Conservation (phyloP, 2,797 vertebrate species). For the Thamnophis elegans region DNA sequence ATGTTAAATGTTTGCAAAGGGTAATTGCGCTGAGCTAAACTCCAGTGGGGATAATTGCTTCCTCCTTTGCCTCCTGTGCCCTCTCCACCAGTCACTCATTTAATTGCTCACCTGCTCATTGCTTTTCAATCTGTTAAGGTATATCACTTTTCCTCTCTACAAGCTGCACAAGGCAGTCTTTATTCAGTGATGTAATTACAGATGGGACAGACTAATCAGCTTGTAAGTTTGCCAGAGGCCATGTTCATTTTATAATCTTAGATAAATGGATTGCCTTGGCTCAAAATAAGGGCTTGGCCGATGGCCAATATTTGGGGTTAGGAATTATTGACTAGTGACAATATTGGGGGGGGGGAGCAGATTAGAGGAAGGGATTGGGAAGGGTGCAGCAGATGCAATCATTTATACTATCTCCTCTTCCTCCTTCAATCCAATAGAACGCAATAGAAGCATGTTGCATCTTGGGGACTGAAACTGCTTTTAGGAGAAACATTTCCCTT, state of each 20-base stretch:
- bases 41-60: slow-evolving; percentile 12
- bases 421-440: not conserved
- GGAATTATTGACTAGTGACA: not conserved
- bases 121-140: slow-evolving; percentile 25
- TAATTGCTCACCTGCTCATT: slow-evolving; percentile 25
- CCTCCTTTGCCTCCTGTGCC: not conserved
- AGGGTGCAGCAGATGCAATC: not conserved
- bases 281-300: not conserved
- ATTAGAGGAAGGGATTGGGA: not conserved
- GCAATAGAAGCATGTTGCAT: not conserved
- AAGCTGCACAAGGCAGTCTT: not conserved
- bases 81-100: slow-evolving; percentile 19
- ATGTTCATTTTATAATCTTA: not conserved
- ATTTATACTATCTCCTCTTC: not conserved
- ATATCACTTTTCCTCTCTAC: slow-evolving; percentile 18
- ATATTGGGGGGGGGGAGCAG: not conserved
- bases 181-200: slow-evolving; percentile 27
- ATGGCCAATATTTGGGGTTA: not conserved
- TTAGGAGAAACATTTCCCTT: not conserved
- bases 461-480: not conserved
- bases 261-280: not conserved
- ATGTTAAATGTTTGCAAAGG: not conserved
- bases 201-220: slow-evolving; percentile 17
- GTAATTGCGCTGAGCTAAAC: not conserved
- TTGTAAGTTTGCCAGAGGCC: slow-evolving; percentile 9